Evolutionary conservation across 2,113 vertebrate species (phyloP).

Genomic region (Percopsis transmontana): DNA sequence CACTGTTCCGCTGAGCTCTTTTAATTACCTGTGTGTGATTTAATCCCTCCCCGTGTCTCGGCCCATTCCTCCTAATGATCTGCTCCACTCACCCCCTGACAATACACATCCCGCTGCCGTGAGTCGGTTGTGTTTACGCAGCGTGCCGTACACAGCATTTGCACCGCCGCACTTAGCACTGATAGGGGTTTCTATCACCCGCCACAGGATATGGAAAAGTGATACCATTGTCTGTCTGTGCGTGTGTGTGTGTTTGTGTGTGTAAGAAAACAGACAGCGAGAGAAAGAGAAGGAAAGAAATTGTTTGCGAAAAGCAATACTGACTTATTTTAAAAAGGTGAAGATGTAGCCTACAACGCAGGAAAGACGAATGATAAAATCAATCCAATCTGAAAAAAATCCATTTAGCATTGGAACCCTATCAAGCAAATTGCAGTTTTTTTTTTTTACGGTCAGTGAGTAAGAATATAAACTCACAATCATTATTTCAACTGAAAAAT

Average conservation of each 20-base stretch:
- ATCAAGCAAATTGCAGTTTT: too few relatives aligned
- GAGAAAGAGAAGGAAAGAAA: not conserved
- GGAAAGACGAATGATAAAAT: not conserved
- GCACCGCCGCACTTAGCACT: not conserved
- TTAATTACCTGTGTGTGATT: slow-evolving; percentile 78
- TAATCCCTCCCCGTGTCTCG: slow-evolving; percentile 65
- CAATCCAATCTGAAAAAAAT: not conserved
- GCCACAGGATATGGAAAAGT: not conserved
- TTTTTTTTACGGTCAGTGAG: too few relatives aligned
- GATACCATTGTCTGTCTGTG: too few relatives aligned
- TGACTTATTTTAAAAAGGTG: not conserved
- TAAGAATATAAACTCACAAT: too few relatives aligned
- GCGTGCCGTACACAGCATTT: not conserved
- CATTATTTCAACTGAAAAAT: too few relatives aligned
- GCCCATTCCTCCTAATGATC: slow-evolving; percentile 74
- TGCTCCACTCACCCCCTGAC: slow-evolving; percentile 68
- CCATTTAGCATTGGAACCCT: too few relatives aligned
- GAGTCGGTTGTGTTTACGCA: slow-evolving; percentile 24
- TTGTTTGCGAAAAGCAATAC: too few relatives aligned
- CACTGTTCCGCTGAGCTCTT: slow-evolving; percentile 64
- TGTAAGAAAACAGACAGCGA: not conserved
- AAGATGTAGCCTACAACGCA: too few relatives aligned
- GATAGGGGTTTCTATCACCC: not conserved
- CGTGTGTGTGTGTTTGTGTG: not conserved
- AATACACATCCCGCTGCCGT: slow-evolving; percentile 53